Percentiles rank a stretch among this genome's conserved stretches.
phyloP scores from a whole-genome alignment of 1,140 invertebrate genomes.

The Danaus plexippus region DNA sequence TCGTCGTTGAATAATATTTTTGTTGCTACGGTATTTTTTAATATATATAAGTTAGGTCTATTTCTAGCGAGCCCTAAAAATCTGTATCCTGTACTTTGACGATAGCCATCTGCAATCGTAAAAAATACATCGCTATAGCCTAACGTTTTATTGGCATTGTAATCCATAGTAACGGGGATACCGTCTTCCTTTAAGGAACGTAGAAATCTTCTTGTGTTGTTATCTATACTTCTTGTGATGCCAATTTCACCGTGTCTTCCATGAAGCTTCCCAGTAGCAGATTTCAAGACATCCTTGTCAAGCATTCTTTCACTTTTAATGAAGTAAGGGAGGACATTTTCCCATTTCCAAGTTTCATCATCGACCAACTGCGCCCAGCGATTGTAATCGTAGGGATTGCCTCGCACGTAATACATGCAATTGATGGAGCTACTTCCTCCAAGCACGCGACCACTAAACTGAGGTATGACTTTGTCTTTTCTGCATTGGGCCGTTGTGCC shows the following conservation, averaged over 20 bases:
- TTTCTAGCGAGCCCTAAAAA: slow-evolving; percentile 70
- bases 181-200: slow-evolving; percentile 30
- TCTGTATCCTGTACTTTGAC: slow-evolving; percentile 73
- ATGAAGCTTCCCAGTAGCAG: slow-evolving; percentile 14
- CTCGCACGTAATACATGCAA: slow-evolving; percentile 73
- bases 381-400: slow-evolving; percentile 24
- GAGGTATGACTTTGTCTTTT: slow-evolving; percentile 73
- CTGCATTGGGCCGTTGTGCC: slow-evolving; percentile 74
- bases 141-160: slow-evolving; percentile 24
- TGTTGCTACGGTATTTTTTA: slow-evolving; percentile 30
- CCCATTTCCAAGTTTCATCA: slow-evolving; percentile 25
- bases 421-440: slow-evolving; percentile 83
- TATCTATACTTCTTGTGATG: slow-evolving; percentile 18
- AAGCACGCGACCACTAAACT: slow-evolving; percentile 78
- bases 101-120: slow-evolving; percentile 72
- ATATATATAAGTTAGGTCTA: slow-evolving; percentile 66
- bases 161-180: slow-evolving; percentile 21
- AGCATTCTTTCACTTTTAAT: slow-evolving; percentile 25
- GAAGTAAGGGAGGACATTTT: slow-evolving; percentile 24
- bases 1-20: slow-evolving; percentile 77
- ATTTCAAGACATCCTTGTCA: slow-evolving; percentile 14
- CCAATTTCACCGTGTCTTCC: slow-evolving; percentile 25
- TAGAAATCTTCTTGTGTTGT: slow-evolving; percentile 20
- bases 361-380: slow-evolving; percentile 22
- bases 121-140: slow-evolving; percentile 48